Evolutionary conservation across 2,113 vertebrate species (phyloP), one percentile per base, ranked within the genome.

Genomic region (Dicrurus megarhynchus): DNA sequence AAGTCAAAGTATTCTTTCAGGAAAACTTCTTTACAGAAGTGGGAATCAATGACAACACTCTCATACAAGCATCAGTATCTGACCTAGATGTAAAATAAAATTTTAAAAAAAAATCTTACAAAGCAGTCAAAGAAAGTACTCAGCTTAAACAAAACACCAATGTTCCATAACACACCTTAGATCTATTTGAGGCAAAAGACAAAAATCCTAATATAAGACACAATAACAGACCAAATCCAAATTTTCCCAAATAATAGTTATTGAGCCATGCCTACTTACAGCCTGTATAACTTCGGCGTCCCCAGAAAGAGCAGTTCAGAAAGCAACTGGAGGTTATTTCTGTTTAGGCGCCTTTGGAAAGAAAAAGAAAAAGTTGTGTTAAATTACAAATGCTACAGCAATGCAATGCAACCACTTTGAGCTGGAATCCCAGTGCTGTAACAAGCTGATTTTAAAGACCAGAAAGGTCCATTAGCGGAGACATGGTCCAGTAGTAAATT

Each of bases 291-390:
- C 97, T 99, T 99, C 8, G 98, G 98, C 0, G 99, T 99, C 95
- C 99, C 99, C 95, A 99, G 98, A 97, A 99, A 99, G 93, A 99
- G 99, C 96, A 99, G 98, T 95, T 99, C 99, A 33, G 99, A 99
- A 97, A 99, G 99, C 91, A 99, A 98, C 65, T 99, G 99, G 96
- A 99, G 98, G 96, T 99, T 99, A 98, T 99, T 99, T 98, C 99
- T 98, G 98, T 99, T 99, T 97, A 99, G 98, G 93, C 99, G 99
- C 98, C 99, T 99, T 98, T 92, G 94, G 98, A 98, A 97, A 97
- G 93, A 96, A 93, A 95, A 91, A 93, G 91, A 91, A 89, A 94
- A 97, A 86, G 80, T 87, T 94, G 95, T 89, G 71, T 89, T 95
- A 96, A n/a, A 69, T 98, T 96, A 97, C 93, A 93, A 50, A 79